phyloP scores from a whole-genome alignment of 2,113 vertebrate genomes.

The Callipepla squamata region DNA sequence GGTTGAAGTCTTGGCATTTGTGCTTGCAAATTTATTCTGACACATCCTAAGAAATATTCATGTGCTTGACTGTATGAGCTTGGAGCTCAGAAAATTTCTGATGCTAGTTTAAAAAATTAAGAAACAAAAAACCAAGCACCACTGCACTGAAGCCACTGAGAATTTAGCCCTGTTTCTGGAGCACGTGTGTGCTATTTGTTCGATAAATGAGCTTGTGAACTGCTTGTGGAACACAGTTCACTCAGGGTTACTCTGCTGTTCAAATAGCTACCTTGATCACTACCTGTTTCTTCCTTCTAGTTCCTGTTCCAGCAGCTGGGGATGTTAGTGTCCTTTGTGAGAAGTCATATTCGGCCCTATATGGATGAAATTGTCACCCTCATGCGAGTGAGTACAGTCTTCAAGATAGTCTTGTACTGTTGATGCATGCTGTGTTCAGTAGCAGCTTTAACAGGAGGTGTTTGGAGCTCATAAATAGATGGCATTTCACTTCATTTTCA shows the following conservation, averaged over 20 bases:
- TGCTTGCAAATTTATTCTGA: neutral
- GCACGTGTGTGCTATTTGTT: conserved; percentile 18
- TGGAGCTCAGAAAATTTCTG: neutral
- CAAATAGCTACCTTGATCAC: neutral
- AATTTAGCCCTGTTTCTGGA: conserved; percentile 12
- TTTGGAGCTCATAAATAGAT: neutral
- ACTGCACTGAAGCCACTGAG: neutral
- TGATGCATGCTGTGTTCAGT: neutral
- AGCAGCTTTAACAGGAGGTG: neutral
- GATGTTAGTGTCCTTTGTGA: conserved; percentile 98
- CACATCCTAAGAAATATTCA: neutral
- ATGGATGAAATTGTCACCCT: conserved; percentile 99
- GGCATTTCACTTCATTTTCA: neutral
- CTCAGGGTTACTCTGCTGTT: neutral
- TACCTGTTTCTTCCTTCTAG: conserved; percentile 70
- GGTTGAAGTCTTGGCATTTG: neutral
- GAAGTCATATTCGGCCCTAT: conserved; percentile 98
- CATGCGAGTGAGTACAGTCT: conserved; percentile 89
- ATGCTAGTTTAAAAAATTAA: neutral
- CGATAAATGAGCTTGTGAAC: conserved; percentile 17
- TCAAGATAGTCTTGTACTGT: neutral
- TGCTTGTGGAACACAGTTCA: neutral
- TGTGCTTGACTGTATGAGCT: neutral
- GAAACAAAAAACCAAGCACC: neutral
- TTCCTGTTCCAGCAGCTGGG: conserved; percentile 97